These are phyloP conservation scores for Rapana venosa DNA, from an alignment of 2,888 invertebrate species.

Conservation along the genomic window DNA sequence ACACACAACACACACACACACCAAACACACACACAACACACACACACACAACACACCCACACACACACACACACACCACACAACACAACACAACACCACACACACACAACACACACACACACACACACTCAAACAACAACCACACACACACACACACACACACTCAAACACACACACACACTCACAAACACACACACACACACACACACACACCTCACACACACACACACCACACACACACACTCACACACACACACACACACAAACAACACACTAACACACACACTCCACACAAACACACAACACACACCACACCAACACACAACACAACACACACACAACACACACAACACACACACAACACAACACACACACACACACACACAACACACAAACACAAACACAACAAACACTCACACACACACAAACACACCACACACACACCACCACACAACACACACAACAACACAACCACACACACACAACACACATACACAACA, in stretches of 20 bases:
- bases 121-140: too few relatives aligned
- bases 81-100: background rate
- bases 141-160: constrained; percentile 10
- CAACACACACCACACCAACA: background rate
- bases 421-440: background rate
- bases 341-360: constrained; percentile 12
- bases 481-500: background rate
- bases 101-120: background rate
- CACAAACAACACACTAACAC: too few relatives aligned
- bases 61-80: constrained; percentile 3
- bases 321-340: background rate
- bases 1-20: too few relatives aligned
- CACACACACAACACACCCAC: background rate
- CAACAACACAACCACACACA: background rate
- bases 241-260: constrained; percentile 2
- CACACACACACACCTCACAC: constrained; percentile 1
- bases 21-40: too few relatives aligned
- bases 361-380: constrained; percentile 19
- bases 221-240: constrained; percentile 15
- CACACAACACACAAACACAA: background rate
- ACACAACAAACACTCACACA: background rate
- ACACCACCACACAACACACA: background rate
- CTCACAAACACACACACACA: constrained; percentile 2
- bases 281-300: constrained; percentile 11
- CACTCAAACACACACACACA: constrained; percentile 11